Percentiles rank a stretch among this genome's conserved stretches.
phyloP scores from a whole-genome alignment of 2,888 invertebrate species.

The Drosophila hamatofila region DNA sequence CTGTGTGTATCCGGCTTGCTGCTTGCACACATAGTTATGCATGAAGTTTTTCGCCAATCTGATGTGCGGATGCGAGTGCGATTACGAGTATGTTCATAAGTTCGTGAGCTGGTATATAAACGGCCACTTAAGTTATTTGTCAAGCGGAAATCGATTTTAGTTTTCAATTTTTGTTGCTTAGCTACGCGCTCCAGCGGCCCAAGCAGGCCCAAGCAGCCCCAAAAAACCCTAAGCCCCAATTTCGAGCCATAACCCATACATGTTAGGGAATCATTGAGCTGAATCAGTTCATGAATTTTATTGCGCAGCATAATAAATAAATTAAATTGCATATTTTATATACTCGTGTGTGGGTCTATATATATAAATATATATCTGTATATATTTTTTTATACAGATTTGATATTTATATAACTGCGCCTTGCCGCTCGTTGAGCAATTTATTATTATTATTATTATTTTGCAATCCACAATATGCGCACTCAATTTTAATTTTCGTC shows the following conservation, averaged over 20 bases:
- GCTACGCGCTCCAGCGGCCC: constrained; percentile 4
- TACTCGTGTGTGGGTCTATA: background rate
- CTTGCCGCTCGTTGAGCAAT: constrained; percentile 41
- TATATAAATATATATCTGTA: background rate
- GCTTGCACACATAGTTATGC: constrained; percentile 31
- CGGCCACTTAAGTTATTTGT: constrained; percentile 79
- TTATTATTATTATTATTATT: constrained; percentile 64
- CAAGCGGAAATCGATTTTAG: constrained; percentile 78
- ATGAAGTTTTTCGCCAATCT: constrained; percentile 35
- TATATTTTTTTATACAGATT: background rate
- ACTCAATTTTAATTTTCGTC: constrained; percentile 68
- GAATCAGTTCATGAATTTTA: constrained; percentile 28
- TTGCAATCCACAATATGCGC: constrained; percentile 53
- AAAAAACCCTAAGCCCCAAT: constrained; percentile 4
- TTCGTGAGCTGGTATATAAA: constrained; percentile 49
- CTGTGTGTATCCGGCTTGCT: background rate
- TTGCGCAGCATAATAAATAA: constrained; percentile 68
- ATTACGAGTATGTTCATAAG: constrained; percentile 20
- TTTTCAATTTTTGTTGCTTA: constrained; percentile 53
- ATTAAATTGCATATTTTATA: constrained; percentile 34
- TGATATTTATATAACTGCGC: constrained; percentile 5
- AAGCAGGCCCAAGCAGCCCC: background rate
- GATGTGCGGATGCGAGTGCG: constrained; percentile 20
- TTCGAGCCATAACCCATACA: constrained; percentile 1
- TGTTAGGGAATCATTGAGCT: background rate